Evolutionary conservation across 2,797 vertebrate species (phyloP).

Genomic region (Picus viridis): DNA sequence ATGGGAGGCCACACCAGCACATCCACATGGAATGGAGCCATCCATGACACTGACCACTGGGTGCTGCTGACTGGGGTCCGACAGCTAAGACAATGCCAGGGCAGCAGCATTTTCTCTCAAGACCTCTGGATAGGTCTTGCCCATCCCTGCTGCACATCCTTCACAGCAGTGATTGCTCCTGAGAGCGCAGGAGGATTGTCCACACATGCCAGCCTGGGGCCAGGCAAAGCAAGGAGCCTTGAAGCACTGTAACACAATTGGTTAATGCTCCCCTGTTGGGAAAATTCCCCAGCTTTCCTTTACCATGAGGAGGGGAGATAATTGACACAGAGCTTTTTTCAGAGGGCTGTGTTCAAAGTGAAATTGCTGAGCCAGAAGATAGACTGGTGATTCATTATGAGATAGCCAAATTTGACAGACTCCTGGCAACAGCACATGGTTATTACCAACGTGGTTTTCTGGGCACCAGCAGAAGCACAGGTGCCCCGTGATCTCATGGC

Average conservation of each 20-base stretch:
- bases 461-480: background rate
- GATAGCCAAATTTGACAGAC: background rate
- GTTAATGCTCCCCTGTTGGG: background rate
- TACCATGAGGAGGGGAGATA: background rate
- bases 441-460: background rate
- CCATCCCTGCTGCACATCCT: fast-evolving
- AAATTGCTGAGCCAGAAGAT: conserved; percentile 28
- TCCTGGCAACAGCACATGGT: fast-evolving
- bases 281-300: background rate
- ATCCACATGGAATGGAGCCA: background rate
- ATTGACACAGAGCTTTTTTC: background rate
- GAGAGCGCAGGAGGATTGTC: background rate
- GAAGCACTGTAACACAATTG: background rate
- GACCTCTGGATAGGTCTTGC: background rate
- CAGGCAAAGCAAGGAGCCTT: background rate
- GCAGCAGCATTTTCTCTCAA: background rate
- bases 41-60: background rate
- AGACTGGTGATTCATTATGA: background rate
- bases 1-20: background rate
- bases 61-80: background rate
- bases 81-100: background rate
- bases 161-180: background rate
- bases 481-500: background rate
- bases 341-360: conserved; percentile 38
- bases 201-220: background rate